These are phyloP conservation scores for Plagodis dolabraria DNA, from an alignment of 2,888 invertebrate genomes.

Conservation along the genomic window DNA sequence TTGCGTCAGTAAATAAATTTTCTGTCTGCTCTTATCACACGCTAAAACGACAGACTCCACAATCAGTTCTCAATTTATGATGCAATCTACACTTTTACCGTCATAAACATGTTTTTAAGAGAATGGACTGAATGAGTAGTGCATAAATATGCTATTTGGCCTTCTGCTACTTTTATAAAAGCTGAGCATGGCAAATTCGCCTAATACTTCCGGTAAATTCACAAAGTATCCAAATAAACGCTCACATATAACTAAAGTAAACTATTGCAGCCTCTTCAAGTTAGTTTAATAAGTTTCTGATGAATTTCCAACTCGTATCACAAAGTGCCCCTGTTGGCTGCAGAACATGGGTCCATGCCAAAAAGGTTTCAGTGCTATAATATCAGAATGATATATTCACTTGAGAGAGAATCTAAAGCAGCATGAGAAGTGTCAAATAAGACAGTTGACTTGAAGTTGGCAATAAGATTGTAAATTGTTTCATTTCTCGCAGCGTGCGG, in stretches of 20 bases:
- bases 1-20: too few relatives aligned
- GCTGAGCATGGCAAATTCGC: too few relatives aligned
- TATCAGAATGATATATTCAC: conserved; percentile 35
- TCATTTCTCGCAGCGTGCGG: conserved; percentile 1
- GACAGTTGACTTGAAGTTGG: conserved; percentile 17
- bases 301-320: conserved; percentile 23
- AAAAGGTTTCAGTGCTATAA: conserved; percentile 33
- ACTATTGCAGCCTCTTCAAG: conserved; percentile 8
- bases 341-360: conserved; percentile 31
- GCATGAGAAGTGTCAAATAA: conserved; percentile 10
- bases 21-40: too few relatives aligned
- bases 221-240: conserved; percentile 1
- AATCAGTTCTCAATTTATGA: too few relatives aligned
- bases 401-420: conserved; percentile 26
- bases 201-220: too few relatives aligned
- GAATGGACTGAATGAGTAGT: too few relatives aligned
- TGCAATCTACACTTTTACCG: too few relatives aligned
- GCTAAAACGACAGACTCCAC: too few relatives aligned
- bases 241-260: neutral
- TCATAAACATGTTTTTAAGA: too few relatives aligned
- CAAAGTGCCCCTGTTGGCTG: conserved; percentile 33
- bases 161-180: too few relatives aligned
- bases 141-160: too few relatives aligned
- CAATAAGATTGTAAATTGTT: conserved; percentile 16
- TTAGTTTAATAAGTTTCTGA: conserved; percentile 27